Conservation (phyloP, 2,888 invertebrate genomes). For the Drosophila rubida region DNA sequence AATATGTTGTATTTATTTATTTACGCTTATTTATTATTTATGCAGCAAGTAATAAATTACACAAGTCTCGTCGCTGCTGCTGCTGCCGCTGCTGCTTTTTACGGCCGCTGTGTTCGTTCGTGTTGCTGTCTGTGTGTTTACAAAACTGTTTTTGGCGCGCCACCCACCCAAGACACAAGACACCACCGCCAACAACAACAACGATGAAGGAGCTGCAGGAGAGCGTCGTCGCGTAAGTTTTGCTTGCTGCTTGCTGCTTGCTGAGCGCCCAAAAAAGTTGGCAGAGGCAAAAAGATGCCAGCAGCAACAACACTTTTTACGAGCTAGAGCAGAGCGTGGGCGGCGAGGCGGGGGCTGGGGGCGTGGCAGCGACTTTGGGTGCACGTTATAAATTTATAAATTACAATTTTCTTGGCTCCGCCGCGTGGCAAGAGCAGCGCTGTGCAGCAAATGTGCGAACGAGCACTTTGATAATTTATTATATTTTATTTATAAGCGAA, state of each 20-base stretch:
- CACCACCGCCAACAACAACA: conserved; percentile 4
- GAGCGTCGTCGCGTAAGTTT: conserved; percentile 41
- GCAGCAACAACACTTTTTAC: conserved; percentile 58
- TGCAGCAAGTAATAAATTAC: conserved; percentile 83
- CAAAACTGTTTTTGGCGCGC: conserved; percentile 76
- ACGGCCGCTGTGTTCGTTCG: conserved; percentile 20
- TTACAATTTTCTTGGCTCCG: conserved; percentile 79
- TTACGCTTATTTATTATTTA: conserved; percentile 83
- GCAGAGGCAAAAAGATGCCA: conserved; percentile 14
- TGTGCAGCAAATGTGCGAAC: conserved; percentile 8
- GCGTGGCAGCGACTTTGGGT: background rate
- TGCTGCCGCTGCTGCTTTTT: conserved; percentile 33
- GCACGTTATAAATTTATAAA: conserved; percentile 83
- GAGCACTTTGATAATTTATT: conserved; percentile 47
- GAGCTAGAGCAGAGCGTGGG: conserved; percentile 25
- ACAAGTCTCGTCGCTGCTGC: conserved; percentile 52
- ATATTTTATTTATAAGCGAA: conserved; percentile 41
- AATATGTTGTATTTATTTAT: conserved; percentile 75
- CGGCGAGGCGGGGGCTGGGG: conserved; percentile 12
- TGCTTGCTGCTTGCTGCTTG: conserved; percentile 29
- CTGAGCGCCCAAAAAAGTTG: conserved; percentile 53
- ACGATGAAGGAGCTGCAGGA: conserved; percentile 13
- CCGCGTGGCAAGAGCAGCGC: background rate
- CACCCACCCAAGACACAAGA: conserved; percentile 39
- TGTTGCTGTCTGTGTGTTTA: conserved; percentile 55